Evolutionary conservation across 2,888 invertebrate species (phyloP).

Genomic region (Campoplex nolae): DNA sequence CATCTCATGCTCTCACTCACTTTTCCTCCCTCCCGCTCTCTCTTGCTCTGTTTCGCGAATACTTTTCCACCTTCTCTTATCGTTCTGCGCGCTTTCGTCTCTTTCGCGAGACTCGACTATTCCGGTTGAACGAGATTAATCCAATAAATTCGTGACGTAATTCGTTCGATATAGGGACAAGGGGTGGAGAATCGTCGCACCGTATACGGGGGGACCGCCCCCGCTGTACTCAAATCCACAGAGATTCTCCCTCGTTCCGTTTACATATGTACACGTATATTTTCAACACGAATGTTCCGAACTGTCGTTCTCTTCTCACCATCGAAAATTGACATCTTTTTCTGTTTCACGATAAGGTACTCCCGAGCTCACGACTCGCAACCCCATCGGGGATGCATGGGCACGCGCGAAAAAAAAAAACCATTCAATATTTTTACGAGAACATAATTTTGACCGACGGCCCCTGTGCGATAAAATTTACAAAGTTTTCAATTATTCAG

Average conservation of each 20-base stretch:
- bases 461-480: neutral
- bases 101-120: slow-evolving; percentile 40
- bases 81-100: slow-evolving; percentile 16
- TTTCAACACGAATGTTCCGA: slow-evolving; percentile 7
- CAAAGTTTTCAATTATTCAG: neutral
- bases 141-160: slow-evolving; percentile 68
- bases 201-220: neutral
- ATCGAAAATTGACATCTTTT: slow-evolving; percentile 37
- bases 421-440: neutral
- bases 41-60: slow-evolving; percentile 16
- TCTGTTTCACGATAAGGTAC: slow-evolving; percentile 17
- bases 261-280: neutral
- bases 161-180: slow-evolving; percentile 64
- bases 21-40: slow-evolving; percentile 4
- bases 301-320: slow-evolving; percentile 8
- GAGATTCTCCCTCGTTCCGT: slow-evolving; percentile 2
- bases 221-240: slow-evolving; percentile 24
- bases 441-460: slow-evolving; percentile 15
- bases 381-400: neutral
- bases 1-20: slow-evolving; percentile 39
- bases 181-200: slow-evolving; percentile 43
- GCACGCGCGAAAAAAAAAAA: neutral
- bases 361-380: slow-evolving; percentile 12
- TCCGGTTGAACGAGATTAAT: slow-evolving; percentile 64
- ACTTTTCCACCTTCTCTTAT: slow-evolving; percentile 29